A percentile compares a stretch with the other conserved stretches of the same genome.
Conservation (phyloP, 1,140 invertebrate genomes). For the Trachymyrmex septentrionalis region DNA sequence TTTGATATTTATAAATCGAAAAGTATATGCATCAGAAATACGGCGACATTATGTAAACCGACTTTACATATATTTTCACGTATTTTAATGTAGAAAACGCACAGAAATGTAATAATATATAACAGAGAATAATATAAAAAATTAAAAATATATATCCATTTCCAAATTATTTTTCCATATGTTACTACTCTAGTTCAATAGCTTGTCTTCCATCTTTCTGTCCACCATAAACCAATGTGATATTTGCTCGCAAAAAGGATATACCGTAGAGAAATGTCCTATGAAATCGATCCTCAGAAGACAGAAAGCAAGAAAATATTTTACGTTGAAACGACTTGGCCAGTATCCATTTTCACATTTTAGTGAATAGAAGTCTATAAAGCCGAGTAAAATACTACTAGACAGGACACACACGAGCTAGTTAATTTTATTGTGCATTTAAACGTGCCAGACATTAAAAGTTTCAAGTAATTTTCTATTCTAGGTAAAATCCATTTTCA, state of each 20-base stretch:
- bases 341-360: slow-evolving; percentile 49
- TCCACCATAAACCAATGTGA: slow-evolving; percentile 15
- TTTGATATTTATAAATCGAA: slow-evolving; percentile 24
- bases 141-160: background rate
- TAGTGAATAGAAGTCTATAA: slow-evolving; percentile 28
- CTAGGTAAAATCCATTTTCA: background rate
- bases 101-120: background rate
- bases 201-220: background rate
- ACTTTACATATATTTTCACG: background rate
- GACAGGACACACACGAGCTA: background rate
- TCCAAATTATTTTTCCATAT: background rate
- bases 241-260: slow-evolving; percentile 33
- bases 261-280: slow-evolving; percentile 43
- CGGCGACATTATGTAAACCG: too few species aligned
- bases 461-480: background rate
- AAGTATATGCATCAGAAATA: background rate
- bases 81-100: too few species aligned
- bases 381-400: background rate
- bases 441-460: background rate
- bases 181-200: background rate
- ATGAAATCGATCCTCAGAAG: slow-evolving; percentile 39
- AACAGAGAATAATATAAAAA: background rate
- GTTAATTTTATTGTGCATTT: slow-evolving; percentile 37
- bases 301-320: slow-evolving; percentile 53
- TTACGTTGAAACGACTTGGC: slow-evolving; percentile 38